Conservation (phyloP, 2,888 invertebrate genomes). For the Pristionchus fissidentatus region DNA sequence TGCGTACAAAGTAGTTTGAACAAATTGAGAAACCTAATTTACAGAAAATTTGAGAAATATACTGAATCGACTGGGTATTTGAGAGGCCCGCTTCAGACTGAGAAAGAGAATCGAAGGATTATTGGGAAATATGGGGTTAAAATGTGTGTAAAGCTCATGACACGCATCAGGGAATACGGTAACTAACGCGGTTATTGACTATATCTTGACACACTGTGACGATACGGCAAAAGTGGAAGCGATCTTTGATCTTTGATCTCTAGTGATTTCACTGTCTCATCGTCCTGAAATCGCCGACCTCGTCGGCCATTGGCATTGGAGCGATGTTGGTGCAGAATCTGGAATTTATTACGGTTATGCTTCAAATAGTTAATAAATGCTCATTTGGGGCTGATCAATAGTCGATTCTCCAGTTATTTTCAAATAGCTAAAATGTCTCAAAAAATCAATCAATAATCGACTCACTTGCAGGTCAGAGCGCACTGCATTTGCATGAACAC, state of each 20-base stretch:
- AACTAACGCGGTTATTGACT: slow-evolving; percentile 11
- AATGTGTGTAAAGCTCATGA: slow-evolving; percentile 11
- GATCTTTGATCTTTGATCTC: slow-evolving; percentile 29
- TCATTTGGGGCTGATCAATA: neutral
- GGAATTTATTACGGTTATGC: neutral
- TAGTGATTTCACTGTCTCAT: slow-evolving; percentile 39
- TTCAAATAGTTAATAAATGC: neutral
- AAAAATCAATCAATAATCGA: neutral
- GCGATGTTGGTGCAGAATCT: slow-evolving; percentile 43
- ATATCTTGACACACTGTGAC: no score
- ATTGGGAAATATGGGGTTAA: neutral
- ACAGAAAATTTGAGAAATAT: slow-evolving; percentile 5
- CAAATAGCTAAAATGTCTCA: neutral
- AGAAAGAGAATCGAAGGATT: slow-evolving; percentile 19
- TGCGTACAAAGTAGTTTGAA: neutral
- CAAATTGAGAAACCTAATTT: slow-evolving; percentile 21
- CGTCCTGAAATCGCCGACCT: slow-evolving; percentile 45
- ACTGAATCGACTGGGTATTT: no score
- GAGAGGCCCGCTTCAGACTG: neutral
- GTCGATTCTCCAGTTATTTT: no score
- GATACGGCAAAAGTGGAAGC: no score
- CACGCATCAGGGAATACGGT: neutral
- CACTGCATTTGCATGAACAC: slow-evolving; percentile 72
- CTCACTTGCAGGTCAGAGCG: slow-evolving; percentile 64
- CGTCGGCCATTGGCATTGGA: slow-evolving; percentile 22